Base-by-base conservation (phyloP, 2,797 vertebrate genomes). In the Poeciliopsis paucimaculata region DNA sequence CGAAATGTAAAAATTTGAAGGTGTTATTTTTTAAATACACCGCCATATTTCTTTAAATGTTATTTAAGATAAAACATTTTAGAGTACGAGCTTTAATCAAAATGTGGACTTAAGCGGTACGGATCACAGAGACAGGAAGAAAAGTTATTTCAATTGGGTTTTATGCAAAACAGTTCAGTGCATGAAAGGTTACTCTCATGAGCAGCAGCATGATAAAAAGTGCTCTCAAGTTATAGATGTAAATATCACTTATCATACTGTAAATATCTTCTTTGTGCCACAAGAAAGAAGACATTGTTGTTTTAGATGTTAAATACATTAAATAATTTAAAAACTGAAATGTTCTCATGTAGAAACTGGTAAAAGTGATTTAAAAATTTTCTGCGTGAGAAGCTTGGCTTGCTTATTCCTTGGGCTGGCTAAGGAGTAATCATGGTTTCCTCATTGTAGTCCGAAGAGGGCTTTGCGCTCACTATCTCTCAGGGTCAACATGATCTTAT, bases 401-500 rank as follows among this genome's bases (percentile, higher is more conserved):
- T 46, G 68, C 41, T 71, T 28, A 45, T 71, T 45, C 68, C 41
- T 46, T 43, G 5, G 68, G 43, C 43, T 43, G 66, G 39, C 66
- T 71, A 13, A 28, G 43, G 68, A 46, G 9, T n/a, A 57, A 41
- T 5, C 73, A 55, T 16, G 49, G 23, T 39, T 39, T 2, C 31
- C 10, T 75, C 5, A 31, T 8, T 53, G n/a, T 53, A 77, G 43
- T 77, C 49, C 74, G 73, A 85, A 34, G 77, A 60, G 60, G 46
- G 18, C 66, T 43, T 13, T 51, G 5, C 43, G 62, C 51, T 34
- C 51, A 9, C 16, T 23, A 36, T 55, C 20, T 84, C 70, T 84
- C 76, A 87, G 47, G 81, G 79, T 85, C 79, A 80, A 70, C 41
- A 77, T 34, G 53, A 81, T 81, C 66, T 43, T 76, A 53, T 77